These are phyloP conservation scores for Mellilla xanthometata DNA, from an alignment of 2,888 invertebrate species.

Conservation along the genomic window DNA sequence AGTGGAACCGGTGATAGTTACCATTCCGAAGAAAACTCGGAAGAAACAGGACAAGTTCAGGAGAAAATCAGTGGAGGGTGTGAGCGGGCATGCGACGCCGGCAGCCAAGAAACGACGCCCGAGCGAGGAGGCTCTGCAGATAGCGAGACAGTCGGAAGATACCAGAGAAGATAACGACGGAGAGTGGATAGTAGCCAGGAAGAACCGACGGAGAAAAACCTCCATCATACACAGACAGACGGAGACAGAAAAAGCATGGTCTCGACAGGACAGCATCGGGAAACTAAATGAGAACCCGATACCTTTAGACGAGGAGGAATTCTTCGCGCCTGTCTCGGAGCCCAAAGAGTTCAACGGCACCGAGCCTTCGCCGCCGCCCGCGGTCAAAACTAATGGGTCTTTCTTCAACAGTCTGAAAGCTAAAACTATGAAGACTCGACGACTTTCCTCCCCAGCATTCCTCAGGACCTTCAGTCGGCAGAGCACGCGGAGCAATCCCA, in stretches of 20 bases:
- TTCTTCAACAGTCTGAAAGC: constrained; percentile 72
- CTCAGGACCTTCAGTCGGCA: constrained; percentile 81
- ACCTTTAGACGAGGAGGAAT: constrained; percentile 81
- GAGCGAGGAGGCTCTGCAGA: constrained; percentile 87
- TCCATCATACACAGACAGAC: constrained; percentile 64
- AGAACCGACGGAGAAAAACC: constrained; percentile 75
- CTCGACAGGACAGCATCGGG: constrained; percentile 60
- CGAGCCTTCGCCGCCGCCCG: constrained; percentile 42
- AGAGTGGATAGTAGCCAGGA: constrained; percentile 73
- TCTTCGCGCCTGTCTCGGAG: constrained; percentile 73
- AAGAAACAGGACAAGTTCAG: constrained; percentile 72
- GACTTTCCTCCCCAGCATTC: constrained; percentile 84
- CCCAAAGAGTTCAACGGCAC: constrained; percentile 62
- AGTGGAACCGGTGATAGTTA: constrained; percentile 53
- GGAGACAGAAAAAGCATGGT: constrained; percentile 63
- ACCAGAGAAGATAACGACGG: constrained; percentile 72
- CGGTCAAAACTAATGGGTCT: constrained; percentile 72
- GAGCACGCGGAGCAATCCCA: constrained; percentile 68
- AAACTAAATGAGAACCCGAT: constrained; percentile 75
- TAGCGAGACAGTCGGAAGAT: constrained; percentile 83
- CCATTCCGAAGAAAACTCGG: constrained; percentile 56
- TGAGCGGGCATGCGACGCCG: constrained; percentile 76
- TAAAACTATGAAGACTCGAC: constrained; percentile 76
- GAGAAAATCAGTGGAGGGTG: constrained; percentile 86
- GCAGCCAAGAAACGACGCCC: constrained; percentile 85